These are phyloP conservation scores for Troides oblongomaculatus DNA, from an alignment of 2,888 invertebrate genomes.

Conservation along the genomic window DNA sequence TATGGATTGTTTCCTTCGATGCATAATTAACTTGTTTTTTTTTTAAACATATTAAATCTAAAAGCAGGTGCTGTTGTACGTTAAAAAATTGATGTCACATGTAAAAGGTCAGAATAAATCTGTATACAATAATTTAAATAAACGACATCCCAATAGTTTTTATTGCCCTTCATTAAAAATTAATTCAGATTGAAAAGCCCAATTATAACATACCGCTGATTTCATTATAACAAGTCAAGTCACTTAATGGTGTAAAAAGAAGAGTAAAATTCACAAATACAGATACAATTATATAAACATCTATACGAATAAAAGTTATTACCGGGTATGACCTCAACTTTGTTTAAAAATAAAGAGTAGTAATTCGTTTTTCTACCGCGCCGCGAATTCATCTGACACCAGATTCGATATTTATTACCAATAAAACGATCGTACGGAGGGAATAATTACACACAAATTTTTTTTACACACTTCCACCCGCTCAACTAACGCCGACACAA, in stretches of 20 bases:
- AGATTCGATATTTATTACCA: conserved; percentile 68
- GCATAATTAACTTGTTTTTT: conserved; percentile 25
- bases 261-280: not conserved
- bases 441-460: conserved; percentile 48
- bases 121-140: not conserved
- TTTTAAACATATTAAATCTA: conserved; percentile 5
- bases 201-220: no score
- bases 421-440: conserved; percentile 58
- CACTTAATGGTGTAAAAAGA: not conserved
- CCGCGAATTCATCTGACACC: conserved; percentile 51
- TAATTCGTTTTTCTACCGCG: conserved; percentile 7
- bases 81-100: not conserved
- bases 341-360: conserved; percentile 20
- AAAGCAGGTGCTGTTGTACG: conserved; percentile 3
- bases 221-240: no score
- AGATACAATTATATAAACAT: conserved; percentile 2
- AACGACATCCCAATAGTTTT: not conserved
- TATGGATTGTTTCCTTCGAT: conserved; percentile 29
- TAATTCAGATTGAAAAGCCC: no score
- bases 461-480: conserved; percentile 38
- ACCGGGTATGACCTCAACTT: conserved; percentile 26
- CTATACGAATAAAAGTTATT: not conserved
- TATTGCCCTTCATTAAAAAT: no score
- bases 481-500: conserved; percentile 41
- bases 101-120: conserved; percentile 1